phyloP scores from a whole-genome alignment of 2,888 invertebrate genomes.

The Andricus curvator region DNA sequence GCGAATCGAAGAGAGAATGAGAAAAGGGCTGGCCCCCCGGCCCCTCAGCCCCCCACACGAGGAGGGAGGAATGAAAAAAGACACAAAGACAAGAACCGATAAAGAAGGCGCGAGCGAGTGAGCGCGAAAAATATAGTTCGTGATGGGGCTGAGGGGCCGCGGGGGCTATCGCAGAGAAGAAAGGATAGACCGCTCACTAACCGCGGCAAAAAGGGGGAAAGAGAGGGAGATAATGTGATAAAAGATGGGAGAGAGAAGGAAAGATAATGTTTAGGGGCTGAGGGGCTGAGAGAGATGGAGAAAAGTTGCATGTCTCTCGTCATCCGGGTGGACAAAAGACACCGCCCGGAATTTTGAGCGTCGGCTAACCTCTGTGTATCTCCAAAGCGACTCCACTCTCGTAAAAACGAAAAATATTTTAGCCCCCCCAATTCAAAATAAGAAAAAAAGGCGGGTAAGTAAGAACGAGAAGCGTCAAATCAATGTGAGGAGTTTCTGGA shows the following conservation, averaged over 20 bases:
- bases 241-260: constrained; percentile 42
- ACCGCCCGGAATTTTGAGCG: constrained; percentile 77
- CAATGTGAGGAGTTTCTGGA: neutral
- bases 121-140: constrained; percentile 20
- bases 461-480: neutral
- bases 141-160: constrained; percentile 33
- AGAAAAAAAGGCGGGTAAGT: neutral
- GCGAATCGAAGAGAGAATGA: constrained; percentile 44
- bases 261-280: constrained; percentile 46
- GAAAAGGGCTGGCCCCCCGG: neutral
- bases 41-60: neutral
- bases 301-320: constrained; percentile 61
- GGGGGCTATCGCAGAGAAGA: constrained; percentile 23
- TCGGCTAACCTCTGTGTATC: constrained; percentile 68
- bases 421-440: constrained; percentile 33
- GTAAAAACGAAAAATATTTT: constrained; percentile 73
- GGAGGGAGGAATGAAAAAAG: constrained; percentile 43
- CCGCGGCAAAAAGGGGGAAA: constrained; percentile 48
- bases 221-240: constrained; percentile 38
- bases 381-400: constrained; percentile 50
- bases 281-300: constrained; percentile 54
- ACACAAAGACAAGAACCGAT: constrained; percentile 42
- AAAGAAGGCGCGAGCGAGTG: constrained; percentile 45
- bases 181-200: constrained; percentile 47
- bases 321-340: constrained; percentile 73